Percentiles rank a stretch among this genome's conserved stretches.
phyloP scores from a whole-genome alignment of 2,797 vertebrate genomes.

The Acanthopagrus latus region DNA sequence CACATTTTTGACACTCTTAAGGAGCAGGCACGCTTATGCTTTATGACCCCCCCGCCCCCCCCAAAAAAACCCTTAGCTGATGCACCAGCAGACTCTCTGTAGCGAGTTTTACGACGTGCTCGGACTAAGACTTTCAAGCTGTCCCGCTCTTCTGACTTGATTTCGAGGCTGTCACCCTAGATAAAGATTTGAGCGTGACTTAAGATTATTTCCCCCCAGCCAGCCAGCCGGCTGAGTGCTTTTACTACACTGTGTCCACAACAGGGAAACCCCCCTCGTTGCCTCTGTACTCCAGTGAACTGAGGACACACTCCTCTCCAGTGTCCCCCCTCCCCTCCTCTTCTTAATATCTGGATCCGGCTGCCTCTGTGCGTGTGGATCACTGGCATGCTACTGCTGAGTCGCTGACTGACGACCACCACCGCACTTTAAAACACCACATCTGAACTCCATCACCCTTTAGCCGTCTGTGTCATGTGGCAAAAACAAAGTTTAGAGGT shows the following conservation, averaged over 20 bases:
- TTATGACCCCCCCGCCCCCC: too few species aligned
- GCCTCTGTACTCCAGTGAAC: conserved; percentile 32
- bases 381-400: neutral
- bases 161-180: conserved; percentile 15
- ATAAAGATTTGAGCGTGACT: conserved; percentile 39
- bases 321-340: neutral
- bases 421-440: conserved; percentile 24
- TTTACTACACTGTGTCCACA: conserved; percentile 42
- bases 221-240: conserved; percentile 33
- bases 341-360: conserved; percentile 21
- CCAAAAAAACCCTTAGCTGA: conserved; percentile 20
- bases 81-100: conserved; percentile 5
- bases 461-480: neutral
- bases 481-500: conserved; percentile 12
- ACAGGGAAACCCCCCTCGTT: conserved; percentile 40
- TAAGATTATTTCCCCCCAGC: conserved; percentile 46
- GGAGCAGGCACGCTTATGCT: neutral
- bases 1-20: neutral
- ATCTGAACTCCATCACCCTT: conserved; percentile 15
- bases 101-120: conserved; percentile 6
- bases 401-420: conserved; percentile 3
- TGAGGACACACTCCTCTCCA: conserved; percentile 33
- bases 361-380: neutral
- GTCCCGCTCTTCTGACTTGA: conserved; percentile 11
- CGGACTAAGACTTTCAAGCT: neutral